phyloP scores from a whole-genome alignment of 2,797 vertebrate species.

The Sebastes dallii region DNA sequence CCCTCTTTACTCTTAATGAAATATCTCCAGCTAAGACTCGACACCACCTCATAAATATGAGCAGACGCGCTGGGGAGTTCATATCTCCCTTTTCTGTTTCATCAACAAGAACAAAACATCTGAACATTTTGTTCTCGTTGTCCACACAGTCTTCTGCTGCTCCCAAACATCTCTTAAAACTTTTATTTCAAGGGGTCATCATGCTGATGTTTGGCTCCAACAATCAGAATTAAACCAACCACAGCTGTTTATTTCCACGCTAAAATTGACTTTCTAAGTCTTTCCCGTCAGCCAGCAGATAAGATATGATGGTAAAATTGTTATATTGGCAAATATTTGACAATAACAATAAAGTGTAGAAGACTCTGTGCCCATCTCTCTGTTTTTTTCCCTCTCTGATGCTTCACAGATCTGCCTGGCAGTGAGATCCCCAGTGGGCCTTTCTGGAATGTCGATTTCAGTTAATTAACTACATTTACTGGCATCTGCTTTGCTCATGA shows the following conservation, averaged over 20 bases:
- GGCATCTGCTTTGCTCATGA: conserved; percentile 66
- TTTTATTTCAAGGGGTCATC: not conserved
- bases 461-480: conserved; percentile 78
- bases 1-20: conserved; percentile 49
- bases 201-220: not conserved
- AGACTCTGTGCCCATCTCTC: conserved; percentile 9
- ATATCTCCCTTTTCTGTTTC: conserved; percentile 30
- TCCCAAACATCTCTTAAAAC: conserved; percentile 2
- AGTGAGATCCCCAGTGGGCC: conserved; percentile 57
- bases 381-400: conserved; percentile 9
- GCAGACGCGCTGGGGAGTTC: conserved; percentile 8
- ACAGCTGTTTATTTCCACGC: not conserved
- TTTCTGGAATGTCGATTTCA: conserved; percentile 77
- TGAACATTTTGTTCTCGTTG: conserved; percentile 15
- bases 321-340: not conserved
- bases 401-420: conserved; percentile 40
- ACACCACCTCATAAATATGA: conserved; percentile 47
- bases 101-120: conserved; percentile 25
- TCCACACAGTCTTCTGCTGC: not conserved
- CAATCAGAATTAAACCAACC: not conserved
- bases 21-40: conserved; percentile 42
- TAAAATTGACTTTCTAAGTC: not conserved
- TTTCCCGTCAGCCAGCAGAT: not conserved
- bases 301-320: not conserved
- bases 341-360: not conserved